Conservation (phyloP, 2,113 vertebrate genomes). For the Caloenas nicobarica region DNA sequence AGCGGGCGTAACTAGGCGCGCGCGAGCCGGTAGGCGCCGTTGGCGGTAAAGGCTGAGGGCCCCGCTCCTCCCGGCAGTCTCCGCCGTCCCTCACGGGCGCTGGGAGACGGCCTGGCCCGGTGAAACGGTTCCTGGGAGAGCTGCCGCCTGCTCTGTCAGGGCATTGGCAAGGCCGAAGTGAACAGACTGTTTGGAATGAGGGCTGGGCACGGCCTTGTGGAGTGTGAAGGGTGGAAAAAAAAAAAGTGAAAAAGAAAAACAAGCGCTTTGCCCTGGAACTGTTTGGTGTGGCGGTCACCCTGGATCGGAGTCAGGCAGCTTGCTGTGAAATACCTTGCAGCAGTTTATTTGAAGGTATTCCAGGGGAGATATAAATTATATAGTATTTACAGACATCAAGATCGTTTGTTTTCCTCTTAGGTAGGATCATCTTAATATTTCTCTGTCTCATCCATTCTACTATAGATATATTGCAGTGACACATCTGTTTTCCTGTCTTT, state of each 20-base stretch:
- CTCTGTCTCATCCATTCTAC: not conserved
- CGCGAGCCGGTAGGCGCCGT: not conserved
- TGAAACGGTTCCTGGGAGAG: rapidly evolving
- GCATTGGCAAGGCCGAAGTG: rapidly evolving
- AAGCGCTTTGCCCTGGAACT: not conserved
- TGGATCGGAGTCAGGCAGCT: not conserved
- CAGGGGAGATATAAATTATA: not conserved
- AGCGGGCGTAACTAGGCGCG: not conserved
- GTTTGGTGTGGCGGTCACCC: not conserved
- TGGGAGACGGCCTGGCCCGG: too few species aligned
- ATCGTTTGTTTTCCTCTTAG: not conserved
- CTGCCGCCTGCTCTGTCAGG: rapidly evolving
- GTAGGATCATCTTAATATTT: not conserved
- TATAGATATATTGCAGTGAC: rapidly evolving
- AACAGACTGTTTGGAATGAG: rapidly evolving
- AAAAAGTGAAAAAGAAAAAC: rapidly evolving
- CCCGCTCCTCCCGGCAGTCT: rapidly evolving
- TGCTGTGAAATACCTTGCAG: not conserved
- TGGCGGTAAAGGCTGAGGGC: rapidly evolving
- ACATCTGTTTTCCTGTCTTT: not conserved
- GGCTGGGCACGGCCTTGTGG: not conserved
- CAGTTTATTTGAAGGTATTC: not conserved
- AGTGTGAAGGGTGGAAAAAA: too few species aligned
- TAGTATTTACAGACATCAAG: not conserved
- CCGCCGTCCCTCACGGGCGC: not conserved